Conservation (phyloP, 2,888 invertebrate genomes). For the Sesia apiformis region DNA sequence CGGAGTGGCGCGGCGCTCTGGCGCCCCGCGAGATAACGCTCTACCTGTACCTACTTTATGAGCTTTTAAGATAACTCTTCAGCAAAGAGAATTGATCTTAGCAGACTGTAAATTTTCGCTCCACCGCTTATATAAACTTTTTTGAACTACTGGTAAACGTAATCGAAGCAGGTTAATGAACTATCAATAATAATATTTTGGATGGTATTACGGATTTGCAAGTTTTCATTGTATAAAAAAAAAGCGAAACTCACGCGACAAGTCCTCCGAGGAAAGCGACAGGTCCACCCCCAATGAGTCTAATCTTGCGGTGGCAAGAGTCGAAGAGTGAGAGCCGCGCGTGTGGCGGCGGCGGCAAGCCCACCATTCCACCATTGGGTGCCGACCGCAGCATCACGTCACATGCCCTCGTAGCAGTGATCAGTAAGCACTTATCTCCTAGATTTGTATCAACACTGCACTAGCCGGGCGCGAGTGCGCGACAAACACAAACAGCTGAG, state of each 20-base stretch:
- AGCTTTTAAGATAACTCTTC: no score
- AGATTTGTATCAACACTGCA: conserved; percentile 13
- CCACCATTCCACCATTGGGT: conserved; percentile 59
- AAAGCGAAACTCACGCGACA: conserved; percentile 77
- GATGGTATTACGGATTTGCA: neutral
- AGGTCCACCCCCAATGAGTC: conserved; percentile 79
- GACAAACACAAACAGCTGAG: conserved; percentile 25
- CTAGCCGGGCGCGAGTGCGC: conserved; percentile 43
- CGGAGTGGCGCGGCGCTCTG: no score
- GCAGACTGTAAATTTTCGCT: no score
- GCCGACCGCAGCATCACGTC: conserved; percentile 14
- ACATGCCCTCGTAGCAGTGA: conserved; percentile 1
- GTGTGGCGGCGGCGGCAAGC: conserved; percentile 57
- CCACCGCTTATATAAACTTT: no score
- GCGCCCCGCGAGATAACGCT: no score
- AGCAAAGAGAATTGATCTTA: no score
- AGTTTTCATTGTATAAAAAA: neutral
- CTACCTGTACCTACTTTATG: no score
- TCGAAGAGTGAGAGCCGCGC: conserved; percentile 79
- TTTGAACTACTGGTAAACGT: no score
- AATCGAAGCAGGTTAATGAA: no score
- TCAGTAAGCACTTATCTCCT: neutral
- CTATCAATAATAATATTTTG: no score
- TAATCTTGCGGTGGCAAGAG: conserved; percentile 82
- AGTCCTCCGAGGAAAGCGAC: conserved; percentile 80